Conservation (phyloP, 2,113 vertebrate species). For the Coreoperca whiteheadi region DNA sequence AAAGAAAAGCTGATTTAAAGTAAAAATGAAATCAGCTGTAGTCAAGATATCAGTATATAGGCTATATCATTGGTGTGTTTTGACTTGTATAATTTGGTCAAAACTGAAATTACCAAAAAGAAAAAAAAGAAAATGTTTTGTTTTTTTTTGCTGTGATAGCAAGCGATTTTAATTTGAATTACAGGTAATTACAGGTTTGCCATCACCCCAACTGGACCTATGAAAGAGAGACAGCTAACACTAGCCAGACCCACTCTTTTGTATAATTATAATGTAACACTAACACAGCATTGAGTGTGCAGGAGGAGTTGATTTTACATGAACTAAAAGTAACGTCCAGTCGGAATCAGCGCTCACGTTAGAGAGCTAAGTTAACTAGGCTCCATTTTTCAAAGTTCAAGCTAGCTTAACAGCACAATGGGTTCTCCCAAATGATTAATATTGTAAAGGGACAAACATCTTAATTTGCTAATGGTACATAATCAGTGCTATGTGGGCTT, state of each 20-base stretch:
- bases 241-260: background rate
- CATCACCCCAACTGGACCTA: background rate
- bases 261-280: background rate
- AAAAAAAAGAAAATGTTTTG: background rate
- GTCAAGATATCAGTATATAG: background rate
- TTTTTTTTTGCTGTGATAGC: background rate
- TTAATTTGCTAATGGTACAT: background rate
- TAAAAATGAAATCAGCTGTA: background rate
- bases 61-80: background rate
- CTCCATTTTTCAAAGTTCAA: background rate
- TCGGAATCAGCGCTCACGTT: background rate
- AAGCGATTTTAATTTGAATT: conserved; percentile 1
- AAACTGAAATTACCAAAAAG: background rate
- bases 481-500: background rate
- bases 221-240: background rate
- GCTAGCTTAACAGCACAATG: background rate
- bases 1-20: background rate
- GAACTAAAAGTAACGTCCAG: background rate
- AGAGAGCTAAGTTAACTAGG: background rate
- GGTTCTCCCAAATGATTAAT: background rate
- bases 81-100: background rate
- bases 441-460: background rate
- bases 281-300: background rate
- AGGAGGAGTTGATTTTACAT: background rate
- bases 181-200: conserved; percentile 8